Evolutionary conservation across 2,113 vertebrate genomes (phyloP), one percentile per base, ranked within the genome.

Genomic region (Argyrosomus japonicus): DNA sequence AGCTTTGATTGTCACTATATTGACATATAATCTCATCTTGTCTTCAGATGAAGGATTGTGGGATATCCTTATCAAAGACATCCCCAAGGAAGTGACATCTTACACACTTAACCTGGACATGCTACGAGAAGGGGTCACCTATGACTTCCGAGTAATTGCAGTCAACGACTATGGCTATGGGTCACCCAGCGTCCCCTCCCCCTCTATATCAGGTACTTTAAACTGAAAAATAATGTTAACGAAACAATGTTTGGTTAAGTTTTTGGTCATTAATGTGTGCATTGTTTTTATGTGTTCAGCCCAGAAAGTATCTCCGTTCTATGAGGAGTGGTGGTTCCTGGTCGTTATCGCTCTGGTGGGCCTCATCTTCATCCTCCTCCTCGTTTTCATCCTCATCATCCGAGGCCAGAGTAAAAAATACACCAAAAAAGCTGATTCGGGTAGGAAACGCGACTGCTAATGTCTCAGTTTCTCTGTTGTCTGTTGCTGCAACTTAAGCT

Each of bases 251-350:
- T 17, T 47, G 36, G 36, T 10, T 61, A 14, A 1, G 7, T 43
- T 1, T 56, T n/a, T 32, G 17, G 25, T 65, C 17, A 14, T 73
- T 86, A 62, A 82, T 60, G 11, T 50, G 1, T 60, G 8, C 57
- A 6, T 10, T 67, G 25, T 71, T 3, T 10, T 53, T 23, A 1
- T 58, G 6, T 87, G 58, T 94, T 32, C 90, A 99, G 98, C 97
- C 93, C 97, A 99, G 92, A 99, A 97, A 94, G 92, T 97, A 88
- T 97, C 96, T 72, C 98, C 98, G 0, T 99, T 99, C 94, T 99
- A 99, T 0, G 98, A 99, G 87, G 98, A 99, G 94, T 99, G 98
- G 98, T 99, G 97, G 97, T 99, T 99, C 94, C 90, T 99, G 90
- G 98, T 99, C 65, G 98, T 99, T 86, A 96, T 99, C 0, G 98